Conservation (phyloP, 1,140 invertebrate species). For the Eueides isabella region DNA sequence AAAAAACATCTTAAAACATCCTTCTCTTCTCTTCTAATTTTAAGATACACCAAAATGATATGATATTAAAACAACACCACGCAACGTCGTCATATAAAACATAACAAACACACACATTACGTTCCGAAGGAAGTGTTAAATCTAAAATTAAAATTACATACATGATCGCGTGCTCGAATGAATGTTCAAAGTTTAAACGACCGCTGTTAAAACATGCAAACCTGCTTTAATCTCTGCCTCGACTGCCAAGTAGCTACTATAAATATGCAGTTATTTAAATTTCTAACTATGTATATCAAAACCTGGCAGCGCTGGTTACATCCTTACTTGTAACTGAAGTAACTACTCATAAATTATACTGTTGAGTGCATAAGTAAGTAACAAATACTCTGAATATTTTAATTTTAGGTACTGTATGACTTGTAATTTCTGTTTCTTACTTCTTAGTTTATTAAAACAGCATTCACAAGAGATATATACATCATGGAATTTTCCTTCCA, state of each 20-base stretch:
- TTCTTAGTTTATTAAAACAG: no score
- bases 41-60: no score
- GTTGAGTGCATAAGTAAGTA: background rate
- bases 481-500: no score
- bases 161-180: constrained; percentile 32
- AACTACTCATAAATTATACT: background rate
- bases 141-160: constrained; percentile 37
- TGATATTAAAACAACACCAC: background rate
- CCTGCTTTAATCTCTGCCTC: constrained; percentile 29
- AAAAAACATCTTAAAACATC: no score
- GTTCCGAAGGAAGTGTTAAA: constrained; percentile 19
- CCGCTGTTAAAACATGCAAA: constrained; percentile 32
- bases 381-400: background rate
- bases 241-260: constrained; percentile 27
- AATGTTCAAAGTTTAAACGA: constrained; percentile 40
- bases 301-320: background rate
- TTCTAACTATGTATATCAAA: constrained; percentile 17
- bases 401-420: background rate
- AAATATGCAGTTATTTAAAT: constrained; percentile 31
- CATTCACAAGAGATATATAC: no score
- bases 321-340: background rate
- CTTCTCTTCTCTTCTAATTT: no score
- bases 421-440: background rate
- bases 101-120: background rate
- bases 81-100: background rate